Percentiles rank a stretch among this genome's conserved stretches.
These are phyloP conservation scores for Sitta carolinensis DNA, from an alignment of 2,797 vertebrate species.

Conservation along the genomic window DNA sequence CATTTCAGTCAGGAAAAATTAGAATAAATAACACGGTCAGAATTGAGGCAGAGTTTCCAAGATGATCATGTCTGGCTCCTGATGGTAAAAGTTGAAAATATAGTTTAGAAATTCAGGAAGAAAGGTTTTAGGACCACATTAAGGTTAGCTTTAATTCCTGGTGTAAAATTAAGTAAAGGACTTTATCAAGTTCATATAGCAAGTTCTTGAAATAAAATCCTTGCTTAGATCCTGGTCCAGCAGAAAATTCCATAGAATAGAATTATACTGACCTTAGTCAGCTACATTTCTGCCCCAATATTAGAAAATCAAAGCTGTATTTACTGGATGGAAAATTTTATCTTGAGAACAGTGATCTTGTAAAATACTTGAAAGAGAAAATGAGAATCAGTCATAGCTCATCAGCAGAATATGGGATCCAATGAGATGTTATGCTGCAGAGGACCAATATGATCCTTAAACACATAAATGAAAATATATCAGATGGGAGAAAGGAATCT, in stretches of 20 bases:
- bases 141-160: not conserved
- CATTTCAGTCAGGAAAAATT: not conserved
- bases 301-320: conserved; percentile 12
- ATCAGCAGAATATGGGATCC: not conserved
- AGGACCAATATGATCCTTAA: not conserved
- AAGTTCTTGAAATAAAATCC: not conserved
- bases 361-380: conserved; percentile 4
- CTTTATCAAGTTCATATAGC: not conserved
- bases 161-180: not conserved
- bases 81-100: not conserved
- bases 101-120: not conserved
- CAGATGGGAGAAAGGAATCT: not conserved
- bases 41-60: not conserved
- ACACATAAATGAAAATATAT: not conserved
- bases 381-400: not conserved
- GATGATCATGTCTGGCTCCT: not conserved
- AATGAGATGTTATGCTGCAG: not conserved
- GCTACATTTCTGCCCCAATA: not conserved
- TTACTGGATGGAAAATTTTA: conserved; percentile 8
- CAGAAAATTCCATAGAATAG: not conserved
- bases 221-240: not conserved
- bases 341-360: conserved; percentile 1
- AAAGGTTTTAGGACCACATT: not conserved
- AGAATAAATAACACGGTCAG: not conserved
- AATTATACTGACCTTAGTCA: not conserved